Base-by-base conservation (phyloP, 1,140 invertebrate species). In the Aphelenchoides besseyi region DNA sequence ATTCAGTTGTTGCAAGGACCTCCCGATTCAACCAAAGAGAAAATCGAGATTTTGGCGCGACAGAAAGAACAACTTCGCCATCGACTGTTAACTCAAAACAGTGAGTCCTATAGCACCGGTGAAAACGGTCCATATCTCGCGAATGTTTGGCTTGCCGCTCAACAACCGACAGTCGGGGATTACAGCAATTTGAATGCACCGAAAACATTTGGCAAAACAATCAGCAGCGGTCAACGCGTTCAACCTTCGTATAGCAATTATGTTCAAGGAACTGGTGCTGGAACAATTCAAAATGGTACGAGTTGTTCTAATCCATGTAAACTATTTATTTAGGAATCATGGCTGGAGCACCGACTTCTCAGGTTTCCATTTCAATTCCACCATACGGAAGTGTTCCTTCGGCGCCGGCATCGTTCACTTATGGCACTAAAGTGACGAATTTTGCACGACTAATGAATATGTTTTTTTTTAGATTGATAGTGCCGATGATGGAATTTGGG, bases 401-500 rank as follows among this genome's bases (percentile, higher is more conserved):
- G 0, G 63, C 26, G 1, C 63, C 63, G 12, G 63, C 63, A 2
- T 66, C 63, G n/a, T 66, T 66, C 32, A 73, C 23, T 71, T 73
- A 30, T 29, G 26, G 2, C 68, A 72, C 9, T 32, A 37, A 57
- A n/a, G 41, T 52, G 18, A 75, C n/a, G 9, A 29, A 23, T 36
- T 41, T 23, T 8, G 3, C 9, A 72, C 8, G 12, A 36, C 23
- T 16, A n/a, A n/a, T 12, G 2, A 28, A 5, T 41, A 63, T 41
- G 23, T 1, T 54, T 66, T 74, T 26, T 32, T 36, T 62, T 35
- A 41, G 30, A 29, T 53, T 18, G 37, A 54, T 12, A 23, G 48
- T 35, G 72, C 78, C 41, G 76, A 77, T 16, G 75, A 77, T 35
- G 75, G 75, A n/a, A 79, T 77, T 54, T 77, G 75, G 75, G 75